Evolutionary conservation across 53 echinoderm and acorn worm genomes (phyloP).

Genomic region (Luidia sarsii): DNA sequence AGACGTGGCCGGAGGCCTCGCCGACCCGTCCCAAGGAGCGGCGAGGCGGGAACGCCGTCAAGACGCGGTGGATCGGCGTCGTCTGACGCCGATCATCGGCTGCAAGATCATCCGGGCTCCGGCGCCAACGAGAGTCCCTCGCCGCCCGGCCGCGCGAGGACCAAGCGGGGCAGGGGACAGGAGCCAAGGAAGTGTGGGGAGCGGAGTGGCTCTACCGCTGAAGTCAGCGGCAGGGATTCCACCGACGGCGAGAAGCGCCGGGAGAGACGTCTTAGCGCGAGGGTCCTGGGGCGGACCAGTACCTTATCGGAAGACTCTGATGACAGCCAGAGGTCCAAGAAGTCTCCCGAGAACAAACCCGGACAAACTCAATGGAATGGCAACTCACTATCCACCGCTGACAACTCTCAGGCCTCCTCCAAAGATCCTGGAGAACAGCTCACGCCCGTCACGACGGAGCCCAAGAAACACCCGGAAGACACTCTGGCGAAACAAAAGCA

Average conservation of each 20-base stretch:
- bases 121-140: too few species aligned
- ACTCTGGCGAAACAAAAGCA: not conserved
- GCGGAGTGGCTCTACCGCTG: not conserved
- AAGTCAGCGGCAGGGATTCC: not conserved
- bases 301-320: constrained; percentile 25
- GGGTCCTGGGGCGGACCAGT: not conserved
- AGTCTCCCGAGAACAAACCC: not conserved
- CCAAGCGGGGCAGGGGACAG: too few species aligned
- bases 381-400: not conserved
- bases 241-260: not conserved
- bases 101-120: too few species aligned
- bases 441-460: not conserved
- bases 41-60: not conserved
- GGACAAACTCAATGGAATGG: not conserved
- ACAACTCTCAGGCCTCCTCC: not conserved
- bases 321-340: not conserved
- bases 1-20: not conserved
- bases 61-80: too few species aligned
- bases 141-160: too few species aligned
- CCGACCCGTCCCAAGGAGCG: not conserved
- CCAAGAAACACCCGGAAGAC: not conserved
- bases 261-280: not conserved
- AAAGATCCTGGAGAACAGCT: too few species aligned
- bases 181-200: too few species aligned
- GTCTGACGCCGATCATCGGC: too few species aligned